Percentiles rank a stretch among this genome's conserved stretches.
These are phyloP conservation scores for Caenorhabditis brenneri DNA, from an alignment of 1,140 invertebrate species.

Conservation along the genomic window DNA sequence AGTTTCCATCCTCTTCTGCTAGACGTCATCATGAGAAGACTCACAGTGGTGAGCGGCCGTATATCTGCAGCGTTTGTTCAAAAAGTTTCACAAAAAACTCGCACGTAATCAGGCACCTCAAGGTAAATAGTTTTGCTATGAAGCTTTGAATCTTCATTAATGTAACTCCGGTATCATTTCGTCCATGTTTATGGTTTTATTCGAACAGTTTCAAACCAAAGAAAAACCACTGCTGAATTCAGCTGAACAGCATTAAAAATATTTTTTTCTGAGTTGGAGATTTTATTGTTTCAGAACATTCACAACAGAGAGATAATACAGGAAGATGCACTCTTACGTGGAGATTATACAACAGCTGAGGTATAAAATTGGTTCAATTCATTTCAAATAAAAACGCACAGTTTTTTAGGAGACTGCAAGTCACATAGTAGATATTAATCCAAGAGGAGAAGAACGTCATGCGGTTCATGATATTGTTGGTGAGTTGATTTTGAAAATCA, in stretches of 20 bases:
- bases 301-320: background rate
- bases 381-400: too few species aligned
- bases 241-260: too few species aligned
- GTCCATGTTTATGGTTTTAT: too few species aligned
- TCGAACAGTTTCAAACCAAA: too few species aligned
- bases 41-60: constrained; percentile 14
- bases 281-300: background rate
- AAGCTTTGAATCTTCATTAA: too few species aligned
- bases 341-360: background rate
- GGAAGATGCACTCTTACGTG: background rate
- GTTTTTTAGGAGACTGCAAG: background rate
- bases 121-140: too few species aligned
- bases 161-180: too few species aligned
- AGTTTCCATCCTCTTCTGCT: background rate
- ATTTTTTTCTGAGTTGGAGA: background rate
- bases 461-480: constrained; percentile 5
- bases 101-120: constrained; percentile 6
- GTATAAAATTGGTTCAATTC: background rate
- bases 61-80: constrained; percentile 1
- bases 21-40: constrained; percentile 21
- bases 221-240: too few species aligned
- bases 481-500: too few species aligned
- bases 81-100: constrained; percentile 21
- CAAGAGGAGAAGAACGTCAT: background rate
- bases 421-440: background rate